Evolutionary conservation across 2,888 invertebrate genomes (phyloP), one percentile per base, ranked within the genome.

Genomic region (Drosophila borborema): DNA sequence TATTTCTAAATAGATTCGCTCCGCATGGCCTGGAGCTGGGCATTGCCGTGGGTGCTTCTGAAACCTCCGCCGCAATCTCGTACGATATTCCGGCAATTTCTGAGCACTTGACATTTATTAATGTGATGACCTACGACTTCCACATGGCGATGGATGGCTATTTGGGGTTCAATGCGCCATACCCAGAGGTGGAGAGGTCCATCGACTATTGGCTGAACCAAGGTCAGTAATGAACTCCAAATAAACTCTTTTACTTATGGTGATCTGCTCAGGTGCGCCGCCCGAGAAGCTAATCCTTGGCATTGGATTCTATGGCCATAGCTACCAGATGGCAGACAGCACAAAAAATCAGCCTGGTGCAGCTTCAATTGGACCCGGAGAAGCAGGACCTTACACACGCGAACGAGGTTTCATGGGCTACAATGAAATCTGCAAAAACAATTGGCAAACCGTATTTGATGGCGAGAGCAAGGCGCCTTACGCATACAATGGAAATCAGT

Each of bases 271-370:
- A 74, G 86, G 87, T 60, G 90, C 87, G 76, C 96, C 97, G 0
- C 95, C 96, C 0, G 96, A 97, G 92, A 97, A 97, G 92, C 93
- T 98, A 9, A 95, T 98, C 0, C 96, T 98, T 3, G 98, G 98
- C 16, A 95, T 97, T 68, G 97, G 97, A 0, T 97, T 97, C 93
- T 98, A 98, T 91, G 98, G 98, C 0, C 95, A 97, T 58, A 96
- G 96, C 2, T 98, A 96, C 92, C 97, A 97, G 46, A 72, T 23
- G 97, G 97, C 49, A 96, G 94, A 64, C 96, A 73, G 61, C 34
- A 76, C 77, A 0, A 64, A 87, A 36, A 81, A 76, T 45, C 38
- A 49, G 31, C 90, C 89, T 2, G 90, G 90, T 7, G 72, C 79
- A 1, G 28, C 70, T 0, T 72, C 64, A 67, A 74, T 43, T 34